Evolutionary conservation across 2,888 invertebrate genomes (phyloP).

Genomic region (Eilema sororculum): DNA sequence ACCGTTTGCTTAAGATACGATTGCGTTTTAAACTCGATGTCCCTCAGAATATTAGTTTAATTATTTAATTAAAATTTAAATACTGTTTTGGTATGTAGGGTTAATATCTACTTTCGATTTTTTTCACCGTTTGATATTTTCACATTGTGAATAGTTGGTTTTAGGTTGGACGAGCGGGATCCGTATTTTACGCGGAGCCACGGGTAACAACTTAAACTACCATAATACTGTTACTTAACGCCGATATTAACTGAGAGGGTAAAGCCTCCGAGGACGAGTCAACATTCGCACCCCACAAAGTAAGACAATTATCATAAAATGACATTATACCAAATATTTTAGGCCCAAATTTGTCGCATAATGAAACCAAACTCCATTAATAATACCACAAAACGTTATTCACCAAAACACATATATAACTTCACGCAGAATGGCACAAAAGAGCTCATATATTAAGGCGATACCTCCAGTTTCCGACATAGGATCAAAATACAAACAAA

Average conservation of each 20-base stretch:
- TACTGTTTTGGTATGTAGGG: no score
- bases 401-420: slow-evolving; percentile 37
- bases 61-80: no score
- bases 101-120: no score
- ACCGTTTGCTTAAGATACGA: no score
- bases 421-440: slow-evolving; percentile 38
- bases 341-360: slow-evolving; percentile 16
- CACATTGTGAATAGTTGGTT: no score
- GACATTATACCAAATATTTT: not conserved
- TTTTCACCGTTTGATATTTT: no score
- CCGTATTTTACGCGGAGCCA: no score
- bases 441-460: slow-evolving; percentile 32
- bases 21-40: no score
- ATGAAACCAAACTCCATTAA: slow-evolving; percentile 27
- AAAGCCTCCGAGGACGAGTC: not conserved
- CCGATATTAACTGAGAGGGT: not conserved
- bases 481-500: slow-evolving; percentile 52
- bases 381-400: slow-evolving; percentile 40
- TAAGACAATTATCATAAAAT: slow-evolving; percentile 5
- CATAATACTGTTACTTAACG: not conserved
- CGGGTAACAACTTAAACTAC: not conserved
- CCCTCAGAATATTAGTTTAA: no score
- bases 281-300: not conserved
- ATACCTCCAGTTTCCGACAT: slow-evolving; percentile 38
- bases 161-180: no score